Base-by-base conservation (phyloP, 2,797 vertebrate species). In the Sorex maritimensis region DNA sequence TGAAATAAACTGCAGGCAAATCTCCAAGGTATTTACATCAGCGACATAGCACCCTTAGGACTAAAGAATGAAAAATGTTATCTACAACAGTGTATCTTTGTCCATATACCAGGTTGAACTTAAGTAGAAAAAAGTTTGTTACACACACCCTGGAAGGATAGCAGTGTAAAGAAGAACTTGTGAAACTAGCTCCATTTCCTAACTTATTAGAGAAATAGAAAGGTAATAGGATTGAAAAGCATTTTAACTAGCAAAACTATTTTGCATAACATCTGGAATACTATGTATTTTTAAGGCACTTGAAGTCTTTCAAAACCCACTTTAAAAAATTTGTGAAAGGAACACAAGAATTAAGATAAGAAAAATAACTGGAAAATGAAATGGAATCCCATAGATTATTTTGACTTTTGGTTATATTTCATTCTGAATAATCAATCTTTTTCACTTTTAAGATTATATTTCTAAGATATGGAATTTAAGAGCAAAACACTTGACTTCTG, bases 401-500 rank as follows among this genome's bases (percentile, higher is more conserved):
- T 49, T 24, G 12, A 17, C 19, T 90, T 88, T 91, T 30, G 6
- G 13, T 94, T 92, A 79, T 71, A 58, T 63, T 85, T 84, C 23
- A 79, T 81, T 14, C 15, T 69, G 8, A 81, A 74, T n/a, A 78
- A 81, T 14, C 49, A n/a, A 23, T 87, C 30, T 58, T 24, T 72
- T 88, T 82, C 79, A 88, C 63, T 92, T 93, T 94, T 52, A 88
- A 95, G 89, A 55, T 68, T 30, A 26, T 65, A 73, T 61, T 90
- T 28, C 17, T 90, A 38, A 84, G 65, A 82, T 28, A 15, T 38
- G 34, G 28, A 82, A 5, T 58, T 72, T 92, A 77, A 63, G 4
- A 63, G 4, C 6, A 65, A 85, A 78, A 87, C 58, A n/a, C n/a
- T 65, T 85, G 65, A 71, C 3, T 71, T 75, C 28, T 84, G 30